Evolutionary conservation across 2,888 invertebrate genomes (phyloP).

Genomic region (Agrochola lychnidis): DNA sequence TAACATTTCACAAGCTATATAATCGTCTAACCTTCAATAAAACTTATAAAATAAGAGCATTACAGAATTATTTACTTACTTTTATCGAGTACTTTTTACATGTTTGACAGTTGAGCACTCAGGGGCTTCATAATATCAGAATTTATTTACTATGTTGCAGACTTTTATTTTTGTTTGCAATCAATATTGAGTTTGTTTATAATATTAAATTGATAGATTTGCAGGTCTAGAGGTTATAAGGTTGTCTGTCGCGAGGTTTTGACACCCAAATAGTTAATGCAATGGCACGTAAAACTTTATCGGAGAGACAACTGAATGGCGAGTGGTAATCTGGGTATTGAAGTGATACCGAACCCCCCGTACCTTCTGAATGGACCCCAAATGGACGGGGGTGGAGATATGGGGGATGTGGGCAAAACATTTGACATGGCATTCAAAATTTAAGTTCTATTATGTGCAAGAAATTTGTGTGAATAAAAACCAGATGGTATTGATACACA

Average conservation of each 20-base stretch:
- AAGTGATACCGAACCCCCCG: no score
- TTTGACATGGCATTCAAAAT: no score
- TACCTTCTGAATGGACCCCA: no score
- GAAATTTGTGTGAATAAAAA: no score
- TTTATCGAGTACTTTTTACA: conserved; percentile 42
- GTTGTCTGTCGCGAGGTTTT: background rate
- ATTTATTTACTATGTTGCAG: conserved; percentile 18
- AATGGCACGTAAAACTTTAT: no score
- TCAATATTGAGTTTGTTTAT: background rate
- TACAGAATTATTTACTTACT: conserved; percentile 42
- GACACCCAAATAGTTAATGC: no score
- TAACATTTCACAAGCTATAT: conserved; percentile 13
- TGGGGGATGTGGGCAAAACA: no score
- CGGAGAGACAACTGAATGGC: no score
- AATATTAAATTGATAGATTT: background rate
- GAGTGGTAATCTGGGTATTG: no score
- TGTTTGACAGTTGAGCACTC: conserved; percentile 68
- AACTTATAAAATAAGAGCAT: conserved; percentile 26
- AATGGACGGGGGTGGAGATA: no score
- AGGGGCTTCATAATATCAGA: conserved; percentile 26
- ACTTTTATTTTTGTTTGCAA: conserved; percentile 30
- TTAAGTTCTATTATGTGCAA: no score
- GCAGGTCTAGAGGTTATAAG: background rate
- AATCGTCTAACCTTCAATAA: conserved; percentile 18
- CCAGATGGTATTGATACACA: no score